A percentile compares a stretch with the other conserved stretches of the same genome.
These are phyloP conservation scores for Chaetops frenatus DNA, from an alignment of 2,113 vertebrate genomes.

Conservation along the genomic window DNA sequence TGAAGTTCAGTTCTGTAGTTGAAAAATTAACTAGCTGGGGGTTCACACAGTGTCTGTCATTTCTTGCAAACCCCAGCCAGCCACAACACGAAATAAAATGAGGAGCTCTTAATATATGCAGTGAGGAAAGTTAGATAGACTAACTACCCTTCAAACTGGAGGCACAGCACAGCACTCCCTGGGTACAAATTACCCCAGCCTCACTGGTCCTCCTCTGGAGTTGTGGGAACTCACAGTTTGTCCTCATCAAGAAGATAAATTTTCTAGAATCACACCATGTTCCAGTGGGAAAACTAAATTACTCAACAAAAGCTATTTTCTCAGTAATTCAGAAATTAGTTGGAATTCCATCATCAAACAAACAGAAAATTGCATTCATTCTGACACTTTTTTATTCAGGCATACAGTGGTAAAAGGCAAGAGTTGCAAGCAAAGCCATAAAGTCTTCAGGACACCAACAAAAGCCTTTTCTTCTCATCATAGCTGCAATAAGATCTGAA, in stretches of 20 bases:
- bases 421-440: not conserved
- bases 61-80: not conserved
- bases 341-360: not conserved
- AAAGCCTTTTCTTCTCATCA: not conserved
- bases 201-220: not conserved
- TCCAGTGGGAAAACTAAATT: not conserved
- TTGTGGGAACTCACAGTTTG: not conserved
- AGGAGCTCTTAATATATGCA: not conserved
- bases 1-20: not conserved
- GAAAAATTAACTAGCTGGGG: not conserved
- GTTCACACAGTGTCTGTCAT: not conserved
- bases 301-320: not conserved
- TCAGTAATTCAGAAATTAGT: too few species aligned
- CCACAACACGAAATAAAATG: fast-evolving
- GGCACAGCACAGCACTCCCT: not conserved
- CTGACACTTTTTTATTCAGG: not conserved
- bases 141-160: not conserved
- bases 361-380: not conserved
- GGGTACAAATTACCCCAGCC: not conserved
- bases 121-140: not conserved
- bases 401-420: not conserved
- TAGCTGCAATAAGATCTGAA: not conserved
- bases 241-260: not conserved
- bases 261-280: not conserved
- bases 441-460: not conserved